A percentile compares a stretch with the other conserved stretches of the same genome.
phyloP scores from a whole-genome alignment of 1,140 invertebrate genomes.

The Alviniconcha marisindica region DNA sequence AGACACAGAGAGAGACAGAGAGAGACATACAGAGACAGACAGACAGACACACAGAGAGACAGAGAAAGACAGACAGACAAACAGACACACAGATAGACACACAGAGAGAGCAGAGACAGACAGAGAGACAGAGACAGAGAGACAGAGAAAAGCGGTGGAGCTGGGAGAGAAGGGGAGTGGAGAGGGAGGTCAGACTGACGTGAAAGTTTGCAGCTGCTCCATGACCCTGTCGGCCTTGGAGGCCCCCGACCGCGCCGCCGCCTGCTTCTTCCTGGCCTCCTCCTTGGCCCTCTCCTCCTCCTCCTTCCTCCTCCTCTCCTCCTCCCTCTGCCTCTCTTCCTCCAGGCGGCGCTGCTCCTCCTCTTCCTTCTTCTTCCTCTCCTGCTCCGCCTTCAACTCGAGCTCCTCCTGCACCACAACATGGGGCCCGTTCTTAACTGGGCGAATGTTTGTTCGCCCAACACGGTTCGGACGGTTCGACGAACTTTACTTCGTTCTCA shows the following conservation, averaged over 20 bases:
- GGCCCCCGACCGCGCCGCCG: slow-evolving; percentile 11
- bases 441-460: too few relatives aligned
- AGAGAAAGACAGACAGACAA: background rate
- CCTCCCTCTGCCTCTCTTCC: slow-evolving; percentile 46
- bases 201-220: background rate
- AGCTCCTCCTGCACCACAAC: slow-evolving; percentile 57
- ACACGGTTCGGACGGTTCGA: too few relatives aligned
- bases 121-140: background rate
- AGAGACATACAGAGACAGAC: background rate
- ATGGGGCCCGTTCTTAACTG: too few relatives aligned
- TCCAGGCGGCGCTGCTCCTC: slow-evolving; percentile 55
- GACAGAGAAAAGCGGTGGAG: background rate
- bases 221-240: too few relatives aligned
- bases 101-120: background rate
- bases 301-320: slow-evolving; percentile 51
- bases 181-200: too few relatives aligned
- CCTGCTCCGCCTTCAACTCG: slow-evolving; percentile 52
- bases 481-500: too few relatives aligned
- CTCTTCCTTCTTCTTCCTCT: slow-evolving; percentile 49
- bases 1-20: background rate
- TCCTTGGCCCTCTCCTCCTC: slow-evolving; percentile 55
- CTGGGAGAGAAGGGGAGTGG: too few relatives aligned
- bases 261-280: slow-evolving; percentile 46
- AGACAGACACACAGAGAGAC: background rate
- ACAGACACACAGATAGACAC: background rate